A percentile compares a stretch with the other conserved stretches of the same genome.
phyloP scores from a whole-genome alignment of 2,888 invertebrate species.

The Serrognathus titanus region DNA sequence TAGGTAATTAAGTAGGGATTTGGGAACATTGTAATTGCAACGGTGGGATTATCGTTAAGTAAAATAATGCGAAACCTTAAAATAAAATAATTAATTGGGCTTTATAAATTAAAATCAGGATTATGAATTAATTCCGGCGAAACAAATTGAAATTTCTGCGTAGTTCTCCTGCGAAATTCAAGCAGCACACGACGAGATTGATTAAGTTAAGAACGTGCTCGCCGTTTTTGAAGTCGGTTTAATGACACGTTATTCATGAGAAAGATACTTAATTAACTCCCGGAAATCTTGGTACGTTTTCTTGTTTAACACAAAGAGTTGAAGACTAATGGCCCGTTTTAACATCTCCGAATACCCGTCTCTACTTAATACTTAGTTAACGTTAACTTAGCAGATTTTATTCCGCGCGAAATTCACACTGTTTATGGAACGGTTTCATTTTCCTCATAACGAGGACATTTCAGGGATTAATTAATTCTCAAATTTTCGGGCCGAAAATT shows the following conservation, averaged over 20 bases:
- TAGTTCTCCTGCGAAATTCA: not conserved
- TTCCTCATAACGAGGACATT: not conserved
- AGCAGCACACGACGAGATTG: not conserved
- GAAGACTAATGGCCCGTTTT: slow-evolving; percentile 15
- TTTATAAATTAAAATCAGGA: too few relatives aligned
- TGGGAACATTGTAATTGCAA: too few relatives aligned
- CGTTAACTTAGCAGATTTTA: slow-evolving; percentile 10
- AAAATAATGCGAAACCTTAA: too few relatives aligned
- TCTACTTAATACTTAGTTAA: slow-evolving; percentile 9
- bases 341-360: slow-evolving; percentile 9
- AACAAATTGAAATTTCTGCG: too few relatives aligned
- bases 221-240: slow-evolving; percentile 12
- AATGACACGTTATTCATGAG: slow-evolving; percentile 26
- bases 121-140: too few relatives aligned
- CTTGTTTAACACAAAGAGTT: slow-evolving; percentile 18
- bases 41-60: too few relatives aligned
- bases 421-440: not conserved
- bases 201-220: slow-evolving; percentile 3
- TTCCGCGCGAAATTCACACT: not conserved
- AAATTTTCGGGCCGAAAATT: too few relatives aligned
- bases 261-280: slow-evolving; percentile 29
- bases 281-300: slow-evolving; percentile 21
- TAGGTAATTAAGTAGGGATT: too few relatives aligned
- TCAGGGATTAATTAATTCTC: too few relatives aligned
- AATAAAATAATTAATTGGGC: too few relatives aligned